Percentiles rank a stretch among this genome's conserved stretches.
phyloP scores from a whole-genome alignment of 2,888 invertebrate species.

The Synanthedon myopaeformis region DNA sequence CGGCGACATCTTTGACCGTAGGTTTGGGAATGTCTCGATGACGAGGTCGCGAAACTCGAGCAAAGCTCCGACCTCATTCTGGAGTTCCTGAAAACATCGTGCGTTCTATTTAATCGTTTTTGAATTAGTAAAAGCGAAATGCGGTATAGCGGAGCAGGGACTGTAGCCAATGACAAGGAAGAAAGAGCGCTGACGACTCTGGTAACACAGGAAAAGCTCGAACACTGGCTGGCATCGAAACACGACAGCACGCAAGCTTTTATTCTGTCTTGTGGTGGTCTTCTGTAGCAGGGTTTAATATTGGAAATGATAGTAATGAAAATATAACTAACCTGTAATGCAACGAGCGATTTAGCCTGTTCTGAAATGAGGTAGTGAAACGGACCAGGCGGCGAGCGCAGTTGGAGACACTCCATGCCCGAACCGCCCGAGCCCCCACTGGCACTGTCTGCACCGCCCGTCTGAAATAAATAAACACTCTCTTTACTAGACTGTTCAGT shows the following conservation, averaged over 20 bases:
- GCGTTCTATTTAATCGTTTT: neutral
- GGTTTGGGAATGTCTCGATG: constrained; percentile 93
- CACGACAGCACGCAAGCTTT: too few species aligned
- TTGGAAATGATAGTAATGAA: neutral
- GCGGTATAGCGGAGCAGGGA: too few species aligned
- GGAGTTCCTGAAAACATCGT: constrained; percentile 74
- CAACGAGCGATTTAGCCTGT: constrained; percentile 89
- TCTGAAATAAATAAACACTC: constrained; percentile 32
- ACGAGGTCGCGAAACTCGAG: constrained; percentile 94
- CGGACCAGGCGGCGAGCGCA: constrained; percentile 78
- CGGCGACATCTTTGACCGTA: constrained; percentile 87
- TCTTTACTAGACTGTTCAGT: neutral
- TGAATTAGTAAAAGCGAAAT: too few species aligned
- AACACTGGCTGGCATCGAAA: too few species aligned
- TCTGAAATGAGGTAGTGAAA: constrained; percentile 88
- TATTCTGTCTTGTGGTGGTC: too few species aligned
- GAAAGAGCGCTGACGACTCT: too few species aligned
- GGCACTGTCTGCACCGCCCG: constrained; percentile 67
- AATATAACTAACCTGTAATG: constrained; percentile 73
- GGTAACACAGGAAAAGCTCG: too few species aligned
- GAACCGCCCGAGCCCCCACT: constrained; percentile 71
- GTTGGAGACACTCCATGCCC: constrained; percentile 86
- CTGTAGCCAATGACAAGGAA: too few species aligned
- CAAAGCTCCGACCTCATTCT: constrained; percentile 92
- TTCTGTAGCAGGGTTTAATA: too few species aligned